These are phyloP conservation scores for Sesamia nonagrioides DNA, from an alignment of 1,140 invertebrate genomes.

Conservation along the genomic window DNA sequence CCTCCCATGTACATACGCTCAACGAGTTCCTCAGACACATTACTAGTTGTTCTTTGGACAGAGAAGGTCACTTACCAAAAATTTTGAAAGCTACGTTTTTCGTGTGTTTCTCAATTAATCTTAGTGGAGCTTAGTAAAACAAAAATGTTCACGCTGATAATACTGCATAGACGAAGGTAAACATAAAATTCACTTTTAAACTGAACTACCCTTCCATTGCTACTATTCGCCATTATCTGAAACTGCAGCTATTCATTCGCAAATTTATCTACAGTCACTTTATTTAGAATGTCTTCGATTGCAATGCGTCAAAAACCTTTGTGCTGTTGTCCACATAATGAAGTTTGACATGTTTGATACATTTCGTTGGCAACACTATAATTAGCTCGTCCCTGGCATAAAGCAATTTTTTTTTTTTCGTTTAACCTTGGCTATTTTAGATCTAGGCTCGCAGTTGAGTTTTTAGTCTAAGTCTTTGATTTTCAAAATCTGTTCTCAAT, in stretches of 20 bases:
- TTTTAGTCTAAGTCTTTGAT: not conserved
- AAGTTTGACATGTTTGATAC: conserved; percentile 2
- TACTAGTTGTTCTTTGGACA: not conserved
- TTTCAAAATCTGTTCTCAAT: not conserved
- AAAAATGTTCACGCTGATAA: not conserved
- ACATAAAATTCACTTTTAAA: not conserved
- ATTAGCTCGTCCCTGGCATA: conserved; percentile 16
- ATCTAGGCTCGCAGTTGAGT: conserved; percentile 26
- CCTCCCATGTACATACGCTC: not conserved
- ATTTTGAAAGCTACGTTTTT: not conserved
- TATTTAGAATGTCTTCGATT: not conserved
- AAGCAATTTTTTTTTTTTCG: too few species aligned
- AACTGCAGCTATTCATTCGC: not conserved
- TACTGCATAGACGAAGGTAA: not conserved
- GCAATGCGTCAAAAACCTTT: not conserved
- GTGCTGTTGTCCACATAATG: not conserved
- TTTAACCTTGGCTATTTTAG: conserved; percentile 11
- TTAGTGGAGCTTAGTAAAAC: not conserved
- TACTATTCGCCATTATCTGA: not conserved
- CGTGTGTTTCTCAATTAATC: not conserved
- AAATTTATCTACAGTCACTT: not conserved
- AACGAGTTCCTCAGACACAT: not conserved
- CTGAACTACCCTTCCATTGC: not conserved
- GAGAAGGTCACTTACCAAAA: not conserved
- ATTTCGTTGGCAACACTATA: not conserved